Evolutionary conservation across 2,888 invertebrate species (phyloP), one percentile per base, ranked within the genome.

Genomic region (Rhagophthalmus giganteus): DNA sequence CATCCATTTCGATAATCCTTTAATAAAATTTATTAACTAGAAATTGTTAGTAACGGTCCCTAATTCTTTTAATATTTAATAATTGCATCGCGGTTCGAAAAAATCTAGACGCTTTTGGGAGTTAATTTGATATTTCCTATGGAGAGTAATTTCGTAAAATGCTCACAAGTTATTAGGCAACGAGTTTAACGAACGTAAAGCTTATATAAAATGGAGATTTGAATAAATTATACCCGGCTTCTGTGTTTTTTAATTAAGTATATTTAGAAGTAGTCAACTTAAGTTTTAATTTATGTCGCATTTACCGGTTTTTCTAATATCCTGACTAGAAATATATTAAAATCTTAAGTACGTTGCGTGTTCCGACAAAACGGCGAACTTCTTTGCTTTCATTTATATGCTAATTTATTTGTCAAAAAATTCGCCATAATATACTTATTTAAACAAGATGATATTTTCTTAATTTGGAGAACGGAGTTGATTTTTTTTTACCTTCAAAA

Each of bases 161-260:
- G 39, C 27, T 39, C 39, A 39, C 39, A 28, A 28, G 39, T 28
- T 39, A 39, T 39, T 39, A 39, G 14, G 39, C 39, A 16, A 30
- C 11, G 25, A 39, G 47, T 47, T 39, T 33, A 47, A 38, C 33
- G 46, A 47, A 47, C 46, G 47, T 12, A 10, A 37, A 45, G 25
- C 39, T 33, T 25, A 42, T 32, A 52, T 47, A 54, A 45, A 55
- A 47, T 41, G 34, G 31, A 55, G 44, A 52, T 53, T 53, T 53
- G 46, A 55, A 55, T 55, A 55, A 53, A 53, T 55, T 53, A 55
- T 38, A 27, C 32, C 33, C 53, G 53, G 55, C 55, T 55, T 55
- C 55, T 55, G 55, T 48, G 52, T 47, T 50, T 52, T 52, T 55
- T 55, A 55, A 55, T 55, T 53, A 55, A 52, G 34, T 40, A 33